Conservation (phyloP, 2,888 invertebrate species). For the Nomada ferruginata region DNA sequence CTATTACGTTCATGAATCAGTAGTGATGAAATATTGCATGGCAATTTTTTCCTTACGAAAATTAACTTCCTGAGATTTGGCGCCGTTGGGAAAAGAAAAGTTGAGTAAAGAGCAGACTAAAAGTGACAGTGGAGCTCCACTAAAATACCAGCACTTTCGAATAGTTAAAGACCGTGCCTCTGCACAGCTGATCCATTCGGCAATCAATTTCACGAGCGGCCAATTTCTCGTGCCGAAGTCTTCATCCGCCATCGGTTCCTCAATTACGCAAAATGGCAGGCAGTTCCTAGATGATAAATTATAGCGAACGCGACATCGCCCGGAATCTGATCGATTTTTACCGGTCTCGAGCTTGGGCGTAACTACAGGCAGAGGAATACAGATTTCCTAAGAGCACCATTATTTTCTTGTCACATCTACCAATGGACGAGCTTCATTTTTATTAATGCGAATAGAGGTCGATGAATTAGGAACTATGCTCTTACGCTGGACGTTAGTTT, state of each 20-base stretch:
- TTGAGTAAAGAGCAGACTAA: constrained; percentile 23
- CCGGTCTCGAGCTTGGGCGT: constrained; percentile 18
- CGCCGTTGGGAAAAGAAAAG: constrained; percentile 3
- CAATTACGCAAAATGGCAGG: constrained; percentile 71
- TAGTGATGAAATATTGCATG: not conserved
- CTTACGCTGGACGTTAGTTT: no score
- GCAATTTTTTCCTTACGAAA: constrained; percentile 12
- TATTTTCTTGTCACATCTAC: not conserved
- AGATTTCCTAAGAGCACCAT: constrained; percentile 11
- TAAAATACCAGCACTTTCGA: constrained; percentile 47
- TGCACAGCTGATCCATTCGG: constrained; percentile 59
- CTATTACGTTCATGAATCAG: no score
- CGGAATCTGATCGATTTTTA: constrained; percentile 67
- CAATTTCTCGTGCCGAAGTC: constrained; percentile 69
- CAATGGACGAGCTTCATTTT: no score
- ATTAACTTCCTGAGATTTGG: constrained; percentile 30
- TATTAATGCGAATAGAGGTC: no score
- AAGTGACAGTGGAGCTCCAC: constrained; percentile 36
- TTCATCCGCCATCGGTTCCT: constrained; percentile 66
- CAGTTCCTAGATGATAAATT: constrained; percentile 70
- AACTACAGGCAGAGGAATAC: constrained; percentile 9
- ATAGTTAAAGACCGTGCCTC: constrained; percentile 44
- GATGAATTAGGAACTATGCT: no score
- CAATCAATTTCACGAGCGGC: constrained; percentile 70
- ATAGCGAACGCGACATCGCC: constrained; percentile 61